phyloP scores from a whole-genome alignment of 2,113 vertebrate genomes.

The Sturnira hondurensis region DNA sequence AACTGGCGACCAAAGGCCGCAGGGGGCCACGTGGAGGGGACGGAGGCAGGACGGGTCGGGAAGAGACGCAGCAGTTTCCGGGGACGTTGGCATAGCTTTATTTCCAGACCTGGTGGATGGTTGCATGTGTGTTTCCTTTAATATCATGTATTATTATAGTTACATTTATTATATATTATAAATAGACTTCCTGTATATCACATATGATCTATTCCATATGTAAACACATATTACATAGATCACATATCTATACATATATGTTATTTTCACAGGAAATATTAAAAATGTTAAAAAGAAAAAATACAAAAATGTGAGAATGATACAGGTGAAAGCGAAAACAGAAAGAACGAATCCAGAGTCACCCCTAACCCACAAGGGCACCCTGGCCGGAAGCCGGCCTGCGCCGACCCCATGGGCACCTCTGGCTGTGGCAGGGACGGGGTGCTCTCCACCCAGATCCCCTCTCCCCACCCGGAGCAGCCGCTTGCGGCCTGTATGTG shows the following conservation, averaged over 20 bases:
- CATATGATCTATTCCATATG: background rate
- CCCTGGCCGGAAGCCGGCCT: background rate
- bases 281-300: background rate
- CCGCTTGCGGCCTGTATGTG: background rate
- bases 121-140: background rate
- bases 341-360: background rate
- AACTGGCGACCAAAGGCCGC: background rate
- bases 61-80: background rate
- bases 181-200: background rate
- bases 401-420: too few relatives aligned
- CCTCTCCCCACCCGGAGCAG: background rate
- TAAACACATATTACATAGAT: background rate
- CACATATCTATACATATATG: background rate
- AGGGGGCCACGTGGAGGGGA: too few relatives aligned
- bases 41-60: background rate
- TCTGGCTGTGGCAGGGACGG: background rate
- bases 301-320: background rate
- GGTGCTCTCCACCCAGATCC: background rate
- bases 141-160: too few relatives aligned
- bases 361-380: background rate
- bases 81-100: background rate
- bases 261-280: background rate
- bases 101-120: background rate
- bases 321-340: background rate
- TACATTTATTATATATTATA: background rate